phyloP scores from a whole-genome alignment of 2,888 invertebrate species.

The Campopleginae sp. region DNA sequence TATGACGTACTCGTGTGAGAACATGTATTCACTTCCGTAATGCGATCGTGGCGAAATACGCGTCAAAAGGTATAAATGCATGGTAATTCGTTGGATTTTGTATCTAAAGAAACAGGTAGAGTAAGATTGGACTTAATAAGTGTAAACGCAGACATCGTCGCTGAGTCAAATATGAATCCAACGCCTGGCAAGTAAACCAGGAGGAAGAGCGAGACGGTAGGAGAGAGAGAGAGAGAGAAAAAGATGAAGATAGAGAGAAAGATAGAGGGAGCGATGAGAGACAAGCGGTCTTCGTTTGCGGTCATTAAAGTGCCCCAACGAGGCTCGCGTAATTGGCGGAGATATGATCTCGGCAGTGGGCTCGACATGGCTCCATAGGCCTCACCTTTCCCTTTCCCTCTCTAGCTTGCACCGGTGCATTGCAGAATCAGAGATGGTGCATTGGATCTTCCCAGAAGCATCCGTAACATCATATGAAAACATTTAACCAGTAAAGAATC shows the following conservation, averaged over 20 bases:
- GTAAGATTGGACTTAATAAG: constrained; percentile 16
- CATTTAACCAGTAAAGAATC: constrained; percentile 28
- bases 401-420: constrained; percentile 50
- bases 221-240: constrained; percentile 23
- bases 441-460: constrained; percentile 40
- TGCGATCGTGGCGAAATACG: neutral
- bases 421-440: constrained; percentile 38
- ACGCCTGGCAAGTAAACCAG: constrained; percentile 28
- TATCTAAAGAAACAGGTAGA: constrained; percentile 22
- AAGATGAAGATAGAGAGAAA: constrained; percentile 33
- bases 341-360: constrained; percentile 72
- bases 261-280: constrained; percentile 56
- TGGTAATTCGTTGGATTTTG: constrained; percentile 28
- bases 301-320: constrained; percentile 71
- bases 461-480: constrained; percentile 21
- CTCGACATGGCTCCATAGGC: constrained; percentile 68
- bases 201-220: neutral
- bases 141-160: constrained; percentile 2
- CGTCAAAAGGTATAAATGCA: constrained; percentile 19
- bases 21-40: constrained; percentile 6
- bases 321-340: constrained; percentile 72
- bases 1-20: constrained; percentile 1
- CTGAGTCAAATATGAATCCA: constrained; percentile 37
- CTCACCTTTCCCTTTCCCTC: constrained; percentile 25
- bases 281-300: constrained; percentile 68